Evolutionary conservation across 2,797 vertebrate species (phyloP).

Genomic region (Melanotaenia pygmaea): DNA sequence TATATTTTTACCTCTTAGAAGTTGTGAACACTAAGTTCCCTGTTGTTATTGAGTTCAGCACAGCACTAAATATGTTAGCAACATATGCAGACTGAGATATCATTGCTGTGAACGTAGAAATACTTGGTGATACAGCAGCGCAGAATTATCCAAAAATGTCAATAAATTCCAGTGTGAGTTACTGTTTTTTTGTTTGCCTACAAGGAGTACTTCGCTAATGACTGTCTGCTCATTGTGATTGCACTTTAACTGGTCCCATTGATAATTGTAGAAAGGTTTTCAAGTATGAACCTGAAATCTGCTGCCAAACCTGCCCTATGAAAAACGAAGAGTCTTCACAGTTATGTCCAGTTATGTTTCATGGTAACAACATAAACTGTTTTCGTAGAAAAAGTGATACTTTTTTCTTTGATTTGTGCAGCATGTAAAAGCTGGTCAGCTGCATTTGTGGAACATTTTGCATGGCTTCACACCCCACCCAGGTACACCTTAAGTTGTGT

Average conservation of each 20-base stretch:
- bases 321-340: conserved; percentile 1
- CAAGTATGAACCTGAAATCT: conserved; percentile 1
- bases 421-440: conserved; percentile 4
- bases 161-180: neutral
- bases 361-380: conserved; percentile 1
- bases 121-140: neutral
- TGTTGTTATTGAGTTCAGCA: neutral
- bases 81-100: neutral
- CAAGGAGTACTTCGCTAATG: neutral
- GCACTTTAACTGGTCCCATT: neutral
- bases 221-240: neutral
- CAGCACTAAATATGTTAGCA: neutral
- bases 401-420: conserved; percentile 17
- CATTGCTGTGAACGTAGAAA: neutral
- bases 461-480: conserved; percentile 16
- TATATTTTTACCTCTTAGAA: too few relatives aligned
- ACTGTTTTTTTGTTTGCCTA: neutral
- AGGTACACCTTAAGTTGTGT: conserved; percentile 22
- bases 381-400: neutral
- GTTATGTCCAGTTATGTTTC: neutral
- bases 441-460: conserved; percentile 14
- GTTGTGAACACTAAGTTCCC: too few relatives aligned
- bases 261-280: neutral
- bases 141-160: neutral
- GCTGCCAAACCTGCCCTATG: neutral